These are phyloP conservation scores for Cliona cf. orientalis DNA, from an alignment of 37 sponge, comb jelly and placozoan species.

Conservation along the genomic window DNA sequence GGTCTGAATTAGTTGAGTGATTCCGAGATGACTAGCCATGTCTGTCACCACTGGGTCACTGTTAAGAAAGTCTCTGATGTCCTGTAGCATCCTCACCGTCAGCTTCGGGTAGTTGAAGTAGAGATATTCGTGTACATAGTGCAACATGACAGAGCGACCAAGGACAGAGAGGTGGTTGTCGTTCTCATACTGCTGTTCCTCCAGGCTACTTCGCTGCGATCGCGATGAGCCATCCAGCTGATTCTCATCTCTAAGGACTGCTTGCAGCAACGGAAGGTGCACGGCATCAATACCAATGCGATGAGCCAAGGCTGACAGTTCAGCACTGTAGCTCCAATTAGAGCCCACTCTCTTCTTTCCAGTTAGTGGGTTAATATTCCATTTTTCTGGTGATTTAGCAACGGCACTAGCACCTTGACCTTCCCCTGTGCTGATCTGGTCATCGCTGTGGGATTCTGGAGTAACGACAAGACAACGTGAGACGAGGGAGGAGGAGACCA, in stretches of 20 bases:
- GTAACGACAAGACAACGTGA: too few relatives aligned
- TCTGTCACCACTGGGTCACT: slow-evolving; percentile 20
- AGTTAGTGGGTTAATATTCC: slow-evolving; percentile 50
- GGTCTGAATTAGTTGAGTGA: slow-evolving; percentile 71
- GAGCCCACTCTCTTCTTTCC: slow-evolving; percentile 21
- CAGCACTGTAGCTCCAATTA: slow-evolving; percentile 70
- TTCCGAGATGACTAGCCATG: slow-evolving; percentile 71
- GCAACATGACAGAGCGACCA: slow-evolving; percentile 49
- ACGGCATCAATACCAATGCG: slow-evolving; percentile 52
- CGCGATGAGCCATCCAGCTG: neutral
- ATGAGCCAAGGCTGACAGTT: slow-evolving; percentile 69
- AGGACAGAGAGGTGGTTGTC: slow-evolving; percentile 62
- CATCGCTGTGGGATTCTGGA: too few relatives aligned
- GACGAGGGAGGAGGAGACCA: too few relatives aligned
- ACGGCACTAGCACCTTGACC: too few relatives aligned
- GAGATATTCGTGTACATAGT: slow-evolving; percentile 75
- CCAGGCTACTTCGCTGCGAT: neutral
- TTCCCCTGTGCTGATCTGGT: too few relatives aligned
- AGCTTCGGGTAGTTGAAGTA: slow-evolving; percentile 75
- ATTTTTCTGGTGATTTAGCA: neutral
- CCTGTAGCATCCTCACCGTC: slow-evolving; percentile 29
- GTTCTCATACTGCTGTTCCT: slow-evolving; percentile 20
- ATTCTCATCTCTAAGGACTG: slow-evolving; percentile 45
- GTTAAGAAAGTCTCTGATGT: slow-evolving; percentile 44
- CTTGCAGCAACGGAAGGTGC: slow-evolving; percentile 50